Base-by-base conservation (phyloP, 2,113 vertebrate genomes). In the Halichoeres trimaculatus region DNA sequence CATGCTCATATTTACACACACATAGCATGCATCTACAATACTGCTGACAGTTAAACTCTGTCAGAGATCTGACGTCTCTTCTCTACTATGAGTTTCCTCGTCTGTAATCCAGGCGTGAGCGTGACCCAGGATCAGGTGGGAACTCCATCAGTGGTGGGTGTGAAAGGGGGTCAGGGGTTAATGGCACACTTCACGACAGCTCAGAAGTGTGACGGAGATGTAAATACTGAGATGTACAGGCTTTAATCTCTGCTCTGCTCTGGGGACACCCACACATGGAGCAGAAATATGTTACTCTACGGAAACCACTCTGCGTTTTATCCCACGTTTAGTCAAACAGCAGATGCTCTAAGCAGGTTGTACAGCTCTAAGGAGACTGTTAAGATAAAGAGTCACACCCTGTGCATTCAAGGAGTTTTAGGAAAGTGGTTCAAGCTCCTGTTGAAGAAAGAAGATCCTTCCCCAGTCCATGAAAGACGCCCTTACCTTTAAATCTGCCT, bases 91-190 rank as follows among this genome's bases (percentile, higher is more conserved):
- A 13, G 20, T 16, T 26, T 19, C 26, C 45, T 20, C 14, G 2
- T 3, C 5, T 1, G 13, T 84, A 76, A 84, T 80, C 67, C 61
- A 30, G 45, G 2, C 14, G 45, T 47, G 60, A 60, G 60, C 13
- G 45, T 48, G 45, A 48, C 45, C 45, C 19, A 7, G 19, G 45
- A 48, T 48, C 55, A 76, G 68, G 65, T 60, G 7, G 20, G 24
- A 22, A 43, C 81, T 59, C 16, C 58, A 30, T 41, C 22, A 51
- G 54, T 10, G 35, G 35, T 65, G 13, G 62, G 77, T 56, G 51
- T 59, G 71, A 85, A 73, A 7, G 59, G 54, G 80, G 80, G 68
- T 86, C 81, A 80, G 56, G 41, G 75, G 75, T 84, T 80, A 84
- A 78, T 80, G 81, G 81, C 56, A 68, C 70, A 66, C 69, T 70